Base-by-base conservation (phyloP, 1,140 invertebrate genomes). In the Drosophila teissieri region DNA sequence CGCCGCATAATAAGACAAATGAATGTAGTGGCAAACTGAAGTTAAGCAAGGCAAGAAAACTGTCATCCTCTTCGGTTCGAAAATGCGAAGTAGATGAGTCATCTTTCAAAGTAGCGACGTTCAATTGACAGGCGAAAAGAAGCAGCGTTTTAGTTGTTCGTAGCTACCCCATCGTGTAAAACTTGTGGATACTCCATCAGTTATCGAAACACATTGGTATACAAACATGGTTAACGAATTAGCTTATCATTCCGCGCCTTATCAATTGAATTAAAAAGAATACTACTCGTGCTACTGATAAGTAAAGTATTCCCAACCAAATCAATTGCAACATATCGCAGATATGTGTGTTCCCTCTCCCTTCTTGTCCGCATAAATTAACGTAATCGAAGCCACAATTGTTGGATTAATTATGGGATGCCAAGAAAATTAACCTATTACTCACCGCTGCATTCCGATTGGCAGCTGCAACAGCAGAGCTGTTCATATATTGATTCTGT, bases 391-490 rank as follows among this genome's bases (percentile, higher is more conserved):
- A 7, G 10, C 12, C 2, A 46, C 19, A 46, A 12, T 46, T 24
- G 22, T 14, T 14, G 11, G 6, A 46, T 24, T 46, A 7, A 48
- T 48, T 27, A 15, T 48, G 3, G 24, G 14, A 15, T 19, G n/a
- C 51, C 52, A 34, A 12, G 24, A 34, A 27, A 34, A 45, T 31
- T 6, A 34, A 51, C 55, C 10, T 27, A 40, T 7, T 55, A 92
- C 91, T 92, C 51, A 92, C 91, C 81, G 91, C 91, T 80, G 91
- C 90, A 85, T 92, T 92, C 49, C 91, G 75, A 73, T 90, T 92
- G 55, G 82, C 90, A 37, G 86, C 80, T 36, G 85, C 78, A 56
- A 80, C 88, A n/a, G 77, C 89, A 24, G 90, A 90, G 55, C 81
- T 91, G 55, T 90, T 92, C 91, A 92, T 91, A 45, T 89, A 92